These are phyloP conservation scores for Hypotaenidia okinawae DNA, from an alignment of 2,797 vertebrate species.

Conservation along the genomic window DNA sequence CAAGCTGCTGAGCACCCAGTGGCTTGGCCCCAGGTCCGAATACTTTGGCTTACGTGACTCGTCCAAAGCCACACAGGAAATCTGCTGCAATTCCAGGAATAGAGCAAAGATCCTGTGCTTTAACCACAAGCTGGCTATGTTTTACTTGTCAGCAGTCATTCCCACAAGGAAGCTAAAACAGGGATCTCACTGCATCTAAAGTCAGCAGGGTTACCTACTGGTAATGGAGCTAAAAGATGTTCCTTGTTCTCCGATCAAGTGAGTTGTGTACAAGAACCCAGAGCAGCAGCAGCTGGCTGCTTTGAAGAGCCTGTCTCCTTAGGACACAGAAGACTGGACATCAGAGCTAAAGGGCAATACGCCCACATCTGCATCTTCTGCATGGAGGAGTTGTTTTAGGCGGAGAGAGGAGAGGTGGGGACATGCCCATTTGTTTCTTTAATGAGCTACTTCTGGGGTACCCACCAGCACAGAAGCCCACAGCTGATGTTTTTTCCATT, in stretches of 20 bases:
- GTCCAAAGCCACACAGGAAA: constrained; percentile 61
- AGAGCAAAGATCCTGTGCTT: constrained; percentile 37
- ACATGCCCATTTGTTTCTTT: not conserved
- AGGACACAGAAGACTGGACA: not conserved
- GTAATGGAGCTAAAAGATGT: not conserved
- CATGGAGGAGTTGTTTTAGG: not conserved
- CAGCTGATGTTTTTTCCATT: not conserved
- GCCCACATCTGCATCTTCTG: not conserved
- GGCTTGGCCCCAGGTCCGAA: constrained; percentile 30
- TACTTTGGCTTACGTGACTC: constrained; percentile 40
- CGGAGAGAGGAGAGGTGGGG: not conserved
- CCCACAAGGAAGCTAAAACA: not conserved
- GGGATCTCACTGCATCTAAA: not conserved
- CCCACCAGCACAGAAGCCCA: not conserved
- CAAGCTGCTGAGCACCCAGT: constrained; percentile 7
- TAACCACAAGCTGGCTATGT: not conserved
- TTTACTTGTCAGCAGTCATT: not conserved
- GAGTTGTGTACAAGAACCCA: accelerated
- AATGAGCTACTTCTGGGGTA: not conserved
- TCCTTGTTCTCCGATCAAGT: constrained; percentile 1
- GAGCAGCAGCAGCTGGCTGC: not conserved
- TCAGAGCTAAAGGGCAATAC: not conserved
- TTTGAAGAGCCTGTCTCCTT: not conserved
- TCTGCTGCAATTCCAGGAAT: constrained; percentile 54
- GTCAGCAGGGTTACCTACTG: not conserved